A percentile compares a stretch with the other conserved stretches of the same genome.
phyloP scores from a whole-genome alignment of 1,140 invertebrate species.

The Ladona fulva region DNA sequence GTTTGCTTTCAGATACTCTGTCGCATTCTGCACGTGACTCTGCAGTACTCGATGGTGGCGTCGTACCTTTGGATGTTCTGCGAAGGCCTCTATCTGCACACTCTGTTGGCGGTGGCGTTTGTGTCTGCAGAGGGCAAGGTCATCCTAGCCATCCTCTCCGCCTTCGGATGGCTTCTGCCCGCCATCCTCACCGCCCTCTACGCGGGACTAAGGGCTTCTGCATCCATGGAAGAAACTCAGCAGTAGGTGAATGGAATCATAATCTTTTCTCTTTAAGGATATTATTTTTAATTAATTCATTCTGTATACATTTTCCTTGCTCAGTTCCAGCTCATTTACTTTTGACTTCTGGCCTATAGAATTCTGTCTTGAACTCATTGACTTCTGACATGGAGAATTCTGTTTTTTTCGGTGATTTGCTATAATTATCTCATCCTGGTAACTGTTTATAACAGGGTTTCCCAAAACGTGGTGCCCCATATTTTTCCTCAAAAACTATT shows the following conservation, averaged over 20 bases:
- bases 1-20: constrained; percentile 57
- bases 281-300: no score
- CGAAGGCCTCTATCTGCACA: constrained; percentile 89
- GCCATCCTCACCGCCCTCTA: constrained; percentile 59
- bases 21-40: constrained; percentile 67
- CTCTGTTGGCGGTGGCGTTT: constrained; percentile 82
- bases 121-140: constrained; percentile 62
- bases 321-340: no score
- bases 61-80: constrained; percentile 96
- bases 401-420: no score
- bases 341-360: no score
- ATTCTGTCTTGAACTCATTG: no score
- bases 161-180: constrained; percentile 77
- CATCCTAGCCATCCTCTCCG: constrained; percentile 70
- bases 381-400: no score
- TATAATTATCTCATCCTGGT: no score
- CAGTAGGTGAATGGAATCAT: constrained; percentile 39
- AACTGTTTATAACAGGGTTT: no score
- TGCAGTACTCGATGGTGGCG: constrained; percentile 82
- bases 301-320: no score
- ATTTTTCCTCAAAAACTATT: no score
- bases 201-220: constrained; percentile 45
- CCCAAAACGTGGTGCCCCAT: no score
- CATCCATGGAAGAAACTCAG: constrained; percentile 39
- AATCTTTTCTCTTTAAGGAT: no score